Percentiles rank a stretch among this genome's conserved stretches.
Conservation (phyloP, 2,797 vertebrate genomes). For the Enteromius viviparus region DNA sequence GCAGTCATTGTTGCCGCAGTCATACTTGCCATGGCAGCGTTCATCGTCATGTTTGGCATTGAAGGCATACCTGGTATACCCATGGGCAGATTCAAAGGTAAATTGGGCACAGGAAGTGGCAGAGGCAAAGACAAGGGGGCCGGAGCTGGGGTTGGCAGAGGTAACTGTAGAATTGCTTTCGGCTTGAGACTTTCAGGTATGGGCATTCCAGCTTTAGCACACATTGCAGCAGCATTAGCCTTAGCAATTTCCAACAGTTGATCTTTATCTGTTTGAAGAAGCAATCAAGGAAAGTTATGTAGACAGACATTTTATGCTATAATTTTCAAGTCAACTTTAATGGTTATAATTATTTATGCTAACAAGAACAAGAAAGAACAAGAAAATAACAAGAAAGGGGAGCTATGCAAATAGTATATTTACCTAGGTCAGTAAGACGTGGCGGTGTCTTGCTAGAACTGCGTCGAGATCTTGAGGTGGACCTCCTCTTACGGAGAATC, state of each 20-base stretch:
- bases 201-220: slow-evolving; percentile 96
- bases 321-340: background rate
- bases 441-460: slow-evolving; percentile 83
- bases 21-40: slow-evolving; percentile 84
- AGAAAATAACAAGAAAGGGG: too few relatives aligned
- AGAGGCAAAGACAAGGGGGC: slow-evolving; percentile 63
- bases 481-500: slow-evolving; percentile 82
- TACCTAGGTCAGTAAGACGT: slow-evolving; percentile 95
- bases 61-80: slow-evolving; percentile 74
- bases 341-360: background rate
- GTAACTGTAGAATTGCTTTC: slow-evolving; percentile 84
- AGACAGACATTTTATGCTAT: slow-evolving; percentile 1
- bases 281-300: background rate
- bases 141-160: slow-evolving; percentile 78
- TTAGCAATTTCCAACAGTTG: slow-evolving; percentile 98
- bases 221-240: slow-evolving; percentile 99
- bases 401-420: slow-evolving; percentile 52
- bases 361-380: too few relatives aligned
- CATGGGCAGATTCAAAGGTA: slow-evolving; percentile 65
- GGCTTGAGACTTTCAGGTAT: slow-evolving; percentile 95
- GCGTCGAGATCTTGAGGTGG: slow-evolving; percentile 78
- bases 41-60: slow-evolving; percentile 82
- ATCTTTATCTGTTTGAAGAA: slow-evolving; percentile 86
- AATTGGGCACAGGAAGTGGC: slow-evolving; percentile 69
- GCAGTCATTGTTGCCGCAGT: slow-evolving; percentile 84